A percentile compares a stretch with the other conserved stretches of the same genome.
Conservation (phyloP, 2,113 vertebrate genomes). For the Prunella himalayana region DNA sequence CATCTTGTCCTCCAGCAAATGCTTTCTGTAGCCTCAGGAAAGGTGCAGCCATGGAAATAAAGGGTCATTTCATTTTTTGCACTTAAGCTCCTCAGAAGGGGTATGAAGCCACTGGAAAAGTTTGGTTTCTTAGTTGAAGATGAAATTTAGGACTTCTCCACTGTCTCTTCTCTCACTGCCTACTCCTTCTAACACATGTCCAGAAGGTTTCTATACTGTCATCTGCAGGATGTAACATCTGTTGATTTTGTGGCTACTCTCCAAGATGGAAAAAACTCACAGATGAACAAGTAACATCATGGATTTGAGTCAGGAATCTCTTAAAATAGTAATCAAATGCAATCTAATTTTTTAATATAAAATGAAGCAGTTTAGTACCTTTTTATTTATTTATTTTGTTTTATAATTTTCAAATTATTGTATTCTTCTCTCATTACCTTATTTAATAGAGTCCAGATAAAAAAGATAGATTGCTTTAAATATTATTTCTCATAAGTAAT, state of each 20-base stretch:
- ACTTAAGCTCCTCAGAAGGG: not conserved
- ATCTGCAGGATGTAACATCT: not conserved
- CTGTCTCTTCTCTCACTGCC: not conserved
- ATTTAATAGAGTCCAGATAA: not conserved
- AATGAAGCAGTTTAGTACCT: not conserved
- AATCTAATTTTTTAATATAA: not conserved
- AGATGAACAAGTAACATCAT: not conserved
- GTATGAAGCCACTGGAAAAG: not conserved
- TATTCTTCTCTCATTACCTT: not conserved
- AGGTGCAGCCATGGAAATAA: not conserved
- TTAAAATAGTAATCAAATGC: not conserved
- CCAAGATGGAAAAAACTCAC: not conserved
- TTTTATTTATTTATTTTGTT: not conserved
- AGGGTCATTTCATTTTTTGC: not conserved
- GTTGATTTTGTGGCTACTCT: not conserved
- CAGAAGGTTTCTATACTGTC: not conserved
- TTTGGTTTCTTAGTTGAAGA: not conserved
- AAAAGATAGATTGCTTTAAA: not conserved
- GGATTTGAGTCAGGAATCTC: not conserved
- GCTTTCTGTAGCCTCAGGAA: not conserved
- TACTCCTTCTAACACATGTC: not conserved
- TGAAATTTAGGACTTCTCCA: not conserved
- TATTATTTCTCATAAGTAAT: not conserved
- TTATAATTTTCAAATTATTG: not conserved
- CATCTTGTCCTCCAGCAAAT: not conserved